Percentiles rank a stretch among this genome's conserved stretches.
These are phyloP conservation scores for Volucella inflata DNA, from an alignment of 2,888 invertebrate species.

Conservation along the genomic window DNA sequence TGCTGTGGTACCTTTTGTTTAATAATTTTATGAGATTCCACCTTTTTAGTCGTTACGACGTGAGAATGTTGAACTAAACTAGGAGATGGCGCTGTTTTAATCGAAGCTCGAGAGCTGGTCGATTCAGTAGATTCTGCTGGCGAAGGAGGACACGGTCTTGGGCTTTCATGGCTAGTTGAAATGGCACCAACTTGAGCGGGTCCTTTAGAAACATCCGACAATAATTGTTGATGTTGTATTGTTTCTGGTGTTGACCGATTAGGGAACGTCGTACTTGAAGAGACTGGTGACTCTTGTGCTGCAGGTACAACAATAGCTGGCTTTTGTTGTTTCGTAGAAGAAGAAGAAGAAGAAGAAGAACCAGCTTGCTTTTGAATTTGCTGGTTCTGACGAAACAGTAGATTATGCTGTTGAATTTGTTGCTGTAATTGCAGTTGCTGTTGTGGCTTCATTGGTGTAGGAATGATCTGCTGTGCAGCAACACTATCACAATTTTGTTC, in stretches of 20 bases:
- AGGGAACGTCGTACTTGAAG: slow-evolving; percentile 79
- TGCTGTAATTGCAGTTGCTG: slow-evolving; percentile 79
- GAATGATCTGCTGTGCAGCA: slow-evolving; percentile 43
- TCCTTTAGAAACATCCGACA: slow-evolving; percentile 84
- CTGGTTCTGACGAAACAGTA: slow-evolving; percentile 77
- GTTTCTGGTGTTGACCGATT: slow-evolving; percentile 77
- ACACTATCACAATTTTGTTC: slow-evolving; percentile 77
- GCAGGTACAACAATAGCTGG: slow-evolving; percentile 82
- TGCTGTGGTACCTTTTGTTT: slow-evolving; percentile 81
- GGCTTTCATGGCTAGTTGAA: slow-evolving; percentile 92
- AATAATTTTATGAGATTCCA: slow-evolving; percentile 72
- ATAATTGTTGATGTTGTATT: slow-evolving; percentile 71
- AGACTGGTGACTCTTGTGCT: slow-evolving; percentile 82
- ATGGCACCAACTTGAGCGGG: slow-evolving; percentile 94
- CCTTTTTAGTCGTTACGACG: slow-evolving; percentile 58
- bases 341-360: slow-evolving; percentile 49
- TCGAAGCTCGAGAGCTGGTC: slow-evolving; percentile 73
- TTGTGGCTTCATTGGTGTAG: slow-evolving; percentile 77
- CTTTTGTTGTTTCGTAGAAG: slow-evolving; percentile 73
- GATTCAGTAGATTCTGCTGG: slow-evolving; percentile 84
- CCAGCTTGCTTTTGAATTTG: slow-evolving; percentile 70
- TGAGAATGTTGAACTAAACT: slow-evolving; percentile 59
- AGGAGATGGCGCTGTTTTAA: slow-evolving; percentile 75
- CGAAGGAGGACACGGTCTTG: slow-evolving; percentile 87
- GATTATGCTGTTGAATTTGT: slow-evolving; percentile 79